Evolutionary conservation across 1,140 invertebrate species (phyloP).

Genomic region (Caenorhabditis elegans): WBcel235 BX284605.5:7883501-7884000

Average conservation of each 20-base stretch:
- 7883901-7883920: neutral
- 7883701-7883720: too few relatives aligned
- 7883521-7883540: too few relatives aligned
- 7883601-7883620: too few relatives aligned
- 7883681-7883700: too few relatives aligned
- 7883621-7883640: too few relatives aligned
- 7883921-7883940: neutral
- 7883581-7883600: neutral
- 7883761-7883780: conserved; percentile 17
- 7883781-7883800: too few relatives aligned
- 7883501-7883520: too few relatives aligned
- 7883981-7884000: too few relatives aligned
- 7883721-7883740: too few relatives aligned
- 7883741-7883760: too few relatives aligned
- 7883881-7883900: conserved; percentile 29
- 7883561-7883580: neutral
- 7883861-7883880: neutral
- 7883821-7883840: neutral
- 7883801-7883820: neutral
- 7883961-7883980: neutral
- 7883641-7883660: too few relatives aligned
- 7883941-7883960: conserved; percentile 5
- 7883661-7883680: too few relatives aligned
- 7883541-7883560: conserved; percentile 22
- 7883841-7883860: neutral